These are phyloP conservation scores for Antechinus stuartii DNA, from an alignment of 2,113 vertebrate genomes.

Conservation along the genomic window DNA sequence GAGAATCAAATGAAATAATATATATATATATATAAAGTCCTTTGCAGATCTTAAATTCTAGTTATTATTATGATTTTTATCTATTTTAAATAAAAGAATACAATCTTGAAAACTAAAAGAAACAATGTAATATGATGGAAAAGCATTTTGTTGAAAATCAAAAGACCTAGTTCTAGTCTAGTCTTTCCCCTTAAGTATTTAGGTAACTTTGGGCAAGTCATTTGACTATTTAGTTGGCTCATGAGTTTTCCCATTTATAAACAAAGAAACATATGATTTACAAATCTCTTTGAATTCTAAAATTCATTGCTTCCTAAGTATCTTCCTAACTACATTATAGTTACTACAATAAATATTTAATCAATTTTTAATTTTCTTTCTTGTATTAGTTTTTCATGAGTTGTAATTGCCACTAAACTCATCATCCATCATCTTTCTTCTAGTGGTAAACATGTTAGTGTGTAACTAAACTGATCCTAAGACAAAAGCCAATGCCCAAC, in stretches of 20 bases:
- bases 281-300: conserved; percentile 41
- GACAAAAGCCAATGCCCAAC: no score
- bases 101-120: no score
- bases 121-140: no score
- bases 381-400: not conserved
- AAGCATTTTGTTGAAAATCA: not conserved
- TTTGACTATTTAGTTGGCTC: not conserved
- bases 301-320: conserved; percentile 48
- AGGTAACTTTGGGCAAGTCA: not conserved
- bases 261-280: not conserved
- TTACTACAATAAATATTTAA: not conserved
- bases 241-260: not conserved
- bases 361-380: conserved; percentile 16
- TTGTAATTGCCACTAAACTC: no score
- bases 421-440: no score
- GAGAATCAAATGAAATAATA: no score
- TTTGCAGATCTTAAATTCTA: no score
- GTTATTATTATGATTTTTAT: no score
- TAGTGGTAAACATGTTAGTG: no score
- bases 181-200: not conserved
- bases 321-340: conserved; percentile 9
- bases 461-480: no score
- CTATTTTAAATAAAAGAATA: no score
- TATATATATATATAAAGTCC: no score
- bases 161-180: not conserved